A percentile compares a stretch with the other conserved stretches of the same genome.
Evolutionary conservation across 2,888 invertebrate genomes (phyloP).

Genomic region (Tryphoninae sp.): DNA sequence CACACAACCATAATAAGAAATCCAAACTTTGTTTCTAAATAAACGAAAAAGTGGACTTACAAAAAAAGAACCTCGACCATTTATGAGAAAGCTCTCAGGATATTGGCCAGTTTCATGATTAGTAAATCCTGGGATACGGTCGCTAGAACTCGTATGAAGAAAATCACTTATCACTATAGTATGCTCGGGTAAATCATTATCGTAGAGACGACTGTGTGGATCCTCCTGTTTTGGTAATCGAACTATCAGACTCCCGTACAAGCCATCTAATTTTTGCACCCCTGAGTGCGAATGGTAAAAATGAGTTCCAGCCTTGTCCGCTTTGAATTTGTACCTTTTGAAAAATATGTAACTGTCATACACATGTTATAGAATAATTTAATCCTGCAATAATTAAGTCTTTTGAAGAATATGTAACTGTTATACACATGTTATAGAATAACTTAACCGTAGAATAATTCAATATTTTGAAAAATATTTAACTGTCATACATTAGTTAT

Average conservation of each 20-base stretch:
- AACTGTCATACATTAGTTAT: too few relatives aligned
- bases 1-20: too few relatives aligned
- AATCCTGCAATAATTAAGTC: too few relatives aligned
- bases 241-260: conserved; percentile 84
- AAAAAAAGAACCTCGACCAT: conserved; percentile 74
- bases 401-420: too few relatives aligned
- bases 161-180: conserved; percentile 84
- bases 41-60: conserved; percentile 60
- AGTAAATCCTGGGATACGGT: conserved; percentile 80
- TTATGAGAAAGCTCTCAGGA: conserved; percentile 78
- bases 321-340: conserved; percentile 77
- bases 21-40: too few relatives aligned
- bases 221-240: conserved; percentile 82
- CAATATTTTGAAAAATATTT: too few relatives aligned
- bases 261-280: conserved; percentile 84
- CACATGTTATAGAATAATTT: too few relatives aligned
- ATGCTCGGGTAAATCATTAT: conserved; percentile 82
- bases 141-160: conserved; percentile 76
- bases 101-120: conserved; percentile 79
- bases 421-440: too few relatives aligned
- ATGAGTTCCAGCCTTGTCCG: conserved; percentile 78
- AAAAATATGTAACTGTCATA: too few relatives aligned
- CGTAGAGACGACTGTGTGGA: conserved; percentile 75
- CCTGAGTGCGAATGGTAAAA: conserved; percentile 80
- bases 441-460: too few relatives aligned